Base-by-base conservation (phyloP, 2,888 invertebrate species). In the Zonitis immaculata region DNA sequence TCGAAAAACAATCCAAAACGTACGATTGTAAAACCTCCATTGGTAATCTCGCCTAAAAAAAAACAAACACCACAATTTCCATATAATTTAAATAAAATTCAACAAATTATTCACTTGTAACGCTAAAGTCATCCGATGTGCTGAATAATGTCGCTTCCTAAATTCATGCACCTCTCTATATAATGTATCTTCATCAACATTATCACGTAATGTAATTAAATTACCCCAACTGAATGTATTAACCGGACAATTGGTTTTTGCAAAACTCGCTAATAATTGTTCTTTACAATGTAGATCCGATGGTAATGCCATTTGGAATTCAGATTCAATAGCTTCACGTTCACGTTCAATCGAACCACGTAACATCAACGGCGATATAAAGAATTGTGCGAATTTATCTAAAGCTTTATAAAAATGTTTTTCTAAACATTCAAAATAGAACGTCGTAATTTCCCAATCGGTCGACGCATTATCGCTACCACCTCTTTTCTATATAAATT, bases 381-480 rank as follows among this genome's bases (percentile, higher is more conserved):
- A 91, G 77, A 95, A 88, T 68, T 93, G 89, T 42, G 93, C 87
- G 78, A 95, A 94, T 76, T 84, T 85, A 71, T 95, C 92, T 72
- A 95, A 79, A 0, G 88, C 88, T 47, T 84, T 82, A 0, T 80
- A 78, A 20, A 95, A 80, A 72, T 89, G 79, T 66, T 88, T 86
- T 73, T 91, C 89, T 52, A 89, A 86, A 59, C 93, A 86, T 71
- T 93, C 93, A 75, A 95, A 94, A 73, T 92, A 88, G 76, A 93
- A 95, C 1, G 87, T 84, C 0, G 95, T 95, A 66, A 84, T 82
- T 74, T 95, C 94, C 72, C 86, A 86, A 68, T 92, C 93, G 0
- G 95, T 95, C 27, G 86, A 84, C 1, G 94, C 95, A 73, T 95
- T 95, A 69, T 88, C 87, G 7, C 84, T 86, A 4, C 95, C 95